phyloP scores from a whole-genome alignment of 2,888 invertebrate genomes.

The Tetrapedia diversipes region DNA sequence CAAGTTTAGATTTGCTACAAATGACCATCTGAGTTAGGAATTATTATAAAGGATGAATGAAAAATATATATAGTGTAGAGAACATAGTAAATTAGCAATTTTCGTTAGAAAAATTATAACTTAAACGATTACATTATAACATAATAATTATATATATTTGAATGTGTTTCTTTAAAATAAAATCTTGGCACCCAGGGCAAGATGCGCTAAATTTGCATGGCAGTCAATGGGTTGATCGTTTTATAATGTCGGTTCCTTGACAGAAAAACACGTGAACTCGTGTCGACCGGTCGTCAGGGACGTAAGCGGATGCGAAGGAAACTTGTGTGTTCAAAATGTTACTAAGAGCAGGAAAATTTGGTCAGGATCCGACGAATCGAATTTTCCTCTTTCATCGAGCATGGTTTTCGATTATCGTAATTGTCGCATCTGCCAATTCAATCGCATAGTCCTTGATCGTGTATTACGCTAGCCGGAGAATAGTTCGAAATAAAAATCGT shows the following conservation, averaged over 20 bases:
- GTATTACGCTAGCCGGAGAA: not conserved
- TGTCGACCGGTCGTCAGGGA: slow-evolving; percentile 20
- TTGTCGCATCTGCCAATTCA: slow-evolving; percentile 34
- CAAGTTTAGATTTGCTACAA: no score
- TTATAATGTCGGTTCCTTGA: slow-evolving; percentile 15
- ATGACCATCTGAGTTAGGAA: no score
- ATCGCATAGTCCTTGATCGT: not conserved
- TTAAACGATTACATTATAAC: no score
- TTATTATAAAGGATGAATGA: no score
- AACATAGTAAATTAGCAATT: no score
- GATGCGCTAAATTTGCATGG: no score
- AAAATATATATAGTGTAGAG: no score
- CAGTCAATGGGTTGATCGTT: slow-evolving; percentile 35
- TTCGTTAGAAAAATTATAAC: no score
- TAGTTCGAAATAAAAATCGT: not conserved
- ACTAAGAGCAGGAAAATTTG: no score
- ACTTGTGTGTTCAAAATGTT: slow-evolving; percentile 49
- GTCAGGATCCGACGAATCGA: not conserved
- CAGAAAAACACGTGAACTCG: slow-evolving; percentile 5
- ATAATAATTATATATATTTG: no score
- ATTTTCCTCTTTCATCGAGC: slow-evolving; percentile 18
- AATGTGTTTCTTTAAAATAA: no score
- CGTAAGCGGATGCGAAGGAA: slow-evolving; percentile 16
- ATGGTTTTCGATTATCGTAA: slow-evolving; percentile 60
- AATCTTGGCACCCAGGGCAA: no score